Base-by-base conservation (phyloP, 1,140 invertebrate genomes). In the Acromyrmex charruanus region DNA sequence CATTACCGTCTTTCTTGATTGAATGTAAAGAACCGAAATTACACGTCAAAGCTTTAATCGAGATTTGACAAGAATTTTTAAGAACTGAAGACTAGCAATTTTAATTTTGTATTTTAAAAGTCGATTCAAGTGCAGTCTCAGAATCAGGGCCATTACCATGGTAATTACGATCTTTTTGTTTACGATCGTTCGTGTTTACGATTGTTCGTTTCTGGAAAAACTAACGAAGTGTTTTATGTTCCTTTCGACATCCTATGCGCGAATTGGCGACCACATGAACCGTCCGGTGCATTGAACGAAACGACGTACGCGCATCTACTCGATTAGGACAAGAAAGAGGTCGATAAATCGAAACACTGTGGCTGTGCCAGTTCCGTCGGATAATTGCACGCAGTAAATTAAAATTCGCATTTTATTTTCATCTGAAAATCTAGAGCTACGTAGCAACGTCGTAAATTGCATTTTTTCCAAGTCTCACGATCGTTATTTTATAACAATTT, bases 171-270 rank as follows among this genome's bases (percentile, higher is more conserved):
- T 25, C 63, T 68, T 88, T 87, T 81, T 69, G 81, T 81, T 51
- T 69, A 25, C 25, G 69, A 71, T 81, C 69, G 85, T 87, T 74
- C 58, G 51, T 69, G 35, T 81, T 88, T 81, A 75, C 53, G 69
- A 31, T 68, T 58, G 31, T 63, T 82, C 61, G 61, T 44, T 81
- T 35, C 58, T 68, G n/a, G 53, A 77, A 88, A 87, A 68, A 71
- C 69, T 86, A 87, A 88, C 69, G 77, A 82, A 87, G 77, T 87
- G 61, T 87, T 88, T 87, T 82, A 65, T 49, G 68, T 85, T 63
- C 35, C 51, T 9, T 85, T 51, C 39, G 28, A 59, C 44, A 4
- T 58, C 44, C 7, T 12, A 21, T 21, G 39, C 65, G 25, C 58
- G 49, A 77, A 77, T 85, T 63, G 58, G 58, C 21, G 59, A 68